Percentiles rank a stretch among this genome's conserved stretches.
Evolutionary conservation across 2,113 vertebrate genomes (phyloP).

Genomic region (Nothobranchius kuhntae): DNA sequence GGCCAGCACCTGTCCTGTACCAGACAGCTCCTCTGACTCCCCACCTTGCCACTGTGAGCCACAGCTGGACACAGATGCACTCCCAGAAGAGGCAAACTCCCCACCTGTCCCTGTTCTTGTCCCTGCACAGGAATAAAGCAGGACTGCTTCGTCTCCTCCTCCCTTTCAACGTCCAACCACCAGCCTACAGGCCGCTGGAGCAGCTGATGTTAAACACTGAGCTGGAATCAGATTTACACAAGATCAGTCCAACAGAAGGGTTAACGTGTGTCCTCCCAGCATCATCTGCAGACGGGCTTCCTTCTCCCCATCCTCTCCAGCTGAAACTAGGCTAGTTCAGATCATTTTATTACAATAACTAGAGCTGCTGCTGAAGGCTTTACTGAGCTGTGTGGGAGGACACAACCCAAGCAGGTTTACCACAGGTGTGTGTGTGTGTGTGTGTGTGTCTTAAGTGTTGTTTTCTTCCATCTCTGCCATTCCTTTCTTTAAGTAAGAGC

Average conservation of each 20-base stretch:
- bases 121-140: conserved; percentile 66
- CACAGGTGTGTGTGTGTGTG: background rate
- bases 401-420: conserved; percentile 17
- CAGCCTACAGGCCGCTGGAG: conserved; percentile 37
- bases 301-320: too few species aligned
- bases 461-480: background rate
- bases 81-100: conserved; percentile 32
- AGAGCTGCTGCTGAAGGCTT: background rate
- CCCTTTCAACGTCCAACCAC: conserved; percentile 19
- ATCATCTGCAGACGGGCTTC: conserved; percentile 3
- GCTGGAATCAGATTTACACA: conserved; percentile 12
- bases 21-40: conserved; percentile 41
- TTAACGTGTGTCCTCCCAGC: conserved; percentile 34
- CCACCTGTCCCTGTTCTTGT: conserved; percentile 41
- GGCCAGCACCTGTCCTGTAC: conserved; percentile 13
- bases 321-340: too few species aligned
- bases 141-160: conserved; percentile 7
- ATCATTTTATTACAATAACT: background rate
- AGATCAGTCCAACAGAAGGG: conserved; percentile 6
- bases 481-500: background rate
- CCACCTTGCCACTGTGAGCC: conserved; percentile 58
- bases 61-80: conserved; percentile 36
- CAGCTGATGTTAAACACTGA: conserved; percentile 28
- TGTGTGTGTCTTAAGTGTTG: background rate
- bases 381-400: conserved; percentile 21